phyloP scores from a whole-genome alignment of 1,140 invertebrate genomes.

The Heliconius melpomene region DNA sequence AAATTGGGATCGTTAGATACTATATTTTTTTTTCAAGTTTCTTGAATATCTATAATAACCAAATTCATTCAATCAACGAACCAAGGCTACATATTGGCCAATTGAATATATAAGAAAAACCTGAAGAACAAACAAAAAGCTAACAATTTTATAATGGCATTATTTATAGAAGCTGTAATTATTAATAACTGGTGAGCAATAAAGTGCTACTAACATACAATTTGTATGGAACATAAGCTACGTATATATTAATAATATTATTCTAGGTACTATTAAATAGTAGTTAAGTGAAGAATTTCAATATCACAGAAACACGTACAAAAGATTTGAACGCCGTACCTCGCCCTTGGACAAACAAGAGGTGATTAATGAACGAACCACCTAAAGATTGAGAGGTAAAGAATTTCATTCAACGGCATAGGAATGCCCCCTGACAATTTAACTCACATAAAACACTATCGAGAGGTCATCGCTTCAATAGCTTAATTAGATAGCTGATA shows the following conservation, averaged over 20 bases:
- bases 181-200: not conserved
- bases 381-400: slow-evolving; percentile 59
- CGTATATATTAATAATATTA: slow-evolving; percentile 12
- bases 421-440: slow-evolving; percentile 46
- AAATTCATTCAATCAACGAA: not conserved
- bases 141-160: slow-evolving; percentile 10
- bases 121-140: not conserved
- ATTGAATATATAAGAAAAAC: not conserved
- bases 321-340: slow-evolving; percentile 26
- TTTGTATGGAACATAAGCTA: not conserved
- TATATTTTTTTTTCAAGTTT: not conserved
- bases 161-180: slow-evolving; percentile 11
- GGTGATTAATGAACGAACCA: slow-evolving; percentile 64
- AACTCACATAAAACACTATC: slow-evolving; percentile 54
- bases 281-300: slow-evolving; percentile 25
- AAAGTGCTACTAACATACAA: slow-evolving; percentile 3
- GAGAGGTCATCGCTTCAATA: slow-evolving; percentile 59
- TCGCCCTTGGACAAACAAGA: slow-evolving; percentile 65
- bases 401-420: slow-evolving; percentile 39
- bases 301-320: slow-evolving; percentile 19
- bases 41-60: too few species aligned
- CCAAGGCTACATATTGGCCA: not conserved
- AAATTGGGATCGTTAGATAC: too few species aligned
- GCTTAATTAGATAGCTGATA: slow-evolving; percentile 50
- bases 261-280: not conserved